phyloP scores from a whole-genome alignment of 2,888 invertebrate genomes.

The Brachypalpus laphriformis region DNA sequence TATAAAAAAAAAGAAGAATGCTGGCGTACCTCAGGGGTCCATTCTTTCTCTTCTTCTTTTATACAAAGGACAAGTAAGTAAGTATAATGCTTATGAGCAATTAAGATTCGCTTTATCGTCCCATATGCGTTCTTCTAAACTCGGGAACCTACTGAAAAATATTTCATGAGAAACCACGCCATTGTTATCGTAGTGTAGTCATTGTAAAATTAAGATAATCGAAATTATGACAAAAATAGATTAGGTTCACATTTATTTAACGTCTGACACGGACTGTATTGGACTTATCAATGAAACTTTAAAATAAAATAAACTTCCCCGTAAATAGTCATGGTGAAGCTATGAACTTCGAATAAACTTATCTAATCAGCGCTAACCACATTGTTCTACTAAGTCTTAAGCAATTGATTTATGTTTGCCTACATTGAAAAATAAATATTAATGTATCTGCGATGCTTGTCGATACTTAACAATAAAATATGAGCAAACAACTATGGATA shows the following conservation, averaged over 20 bases:
- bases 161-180: neutral
- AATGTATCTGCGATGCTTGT: too few species aligned
- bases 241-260: neutral
- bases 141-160: too few species aligned
- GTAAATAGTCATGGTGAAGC: neutral
- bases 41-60: too few species aligned
- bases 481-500: too few species aligned
- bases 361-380: neutral
- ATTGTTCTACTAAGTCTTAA: neutral
- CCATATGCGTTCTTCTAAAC: too few species aligned
- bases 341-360: conserved; percentile 3
- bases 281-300: neutral
- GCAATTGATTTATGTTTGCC: neutral
- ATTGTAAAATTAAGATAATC: neutral
- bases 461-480: too few species aligned
- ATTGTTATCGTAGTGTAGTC: neutral
- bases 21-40: too few species aligned
- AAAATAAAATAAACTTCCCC: neutral
- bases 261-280: neutral
- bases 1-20: too few species aligned
- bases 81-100: too few species aligned
- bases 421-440: neutral
- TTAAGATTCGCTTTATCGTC: too few species aligned
- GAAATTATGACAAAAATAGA: neutral
- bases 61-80: too few species aligned